phyloP scores from a whole-genome alignment of 2,888 invertebrate species.

The Ectemnius cavifrons region DNA sequence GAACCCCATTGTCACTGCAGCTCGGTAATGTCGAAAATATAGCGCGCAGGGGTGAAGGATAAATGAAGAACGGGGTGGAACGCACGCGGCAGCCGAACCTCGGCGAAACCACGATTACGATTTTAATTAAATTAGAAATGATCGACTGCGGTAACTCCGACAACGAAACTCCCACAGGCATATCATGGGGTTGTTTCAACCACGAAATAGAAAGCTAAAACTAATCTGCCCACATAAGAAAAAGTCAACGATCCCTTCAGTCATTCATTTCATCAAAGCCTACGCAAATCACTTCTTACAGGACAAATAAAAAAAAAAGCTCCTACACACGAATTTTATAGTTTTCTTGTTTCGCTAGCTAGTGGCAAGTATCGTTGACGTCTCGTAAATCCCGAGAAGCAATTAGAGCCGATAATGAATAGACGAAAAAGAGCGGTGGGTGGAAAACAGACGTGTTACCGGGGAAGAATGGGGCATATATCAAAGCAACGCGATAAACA shows the following conservation, averaged over 20 bases:
- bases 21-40: conserved; percentile 51
- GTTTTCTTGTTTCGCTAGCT: no score
- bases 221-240: no score
- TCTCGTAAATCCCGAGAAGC: background rate
- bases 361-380: no score
- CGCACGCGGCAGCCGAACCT: background rate
- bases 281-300: no score
- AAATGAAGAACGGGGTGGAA: conserved; percentile 30
- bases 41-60: conserved; percentile 37
- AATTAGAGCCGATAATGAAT: background rate
- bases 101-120: conserved; percentile 12
- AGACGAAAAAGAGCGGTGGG: background rate
- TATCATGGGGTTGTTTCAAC: no score
- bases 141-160: conserved; percentile 19
- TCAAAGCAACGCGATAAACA: conserved; percentile 15
- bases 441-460: background rate
- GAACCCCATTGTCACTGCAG: conserved; percentile 18
- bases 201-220: no score
- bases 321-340: no score
- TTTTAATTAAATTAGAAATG: conserved; percentile 53
- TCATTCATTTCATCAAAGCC: no score
- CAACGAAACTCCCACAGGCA: no score
- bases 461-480: conserved; percentile 2
- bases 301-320: no score
- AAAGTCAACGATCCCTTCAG: no score